These are phyloP conservation scores for Agriopis aurantiaria DNA, from an alignment of 2,888 invertebrate genomes.

Conservation along the genomic window DNA sequence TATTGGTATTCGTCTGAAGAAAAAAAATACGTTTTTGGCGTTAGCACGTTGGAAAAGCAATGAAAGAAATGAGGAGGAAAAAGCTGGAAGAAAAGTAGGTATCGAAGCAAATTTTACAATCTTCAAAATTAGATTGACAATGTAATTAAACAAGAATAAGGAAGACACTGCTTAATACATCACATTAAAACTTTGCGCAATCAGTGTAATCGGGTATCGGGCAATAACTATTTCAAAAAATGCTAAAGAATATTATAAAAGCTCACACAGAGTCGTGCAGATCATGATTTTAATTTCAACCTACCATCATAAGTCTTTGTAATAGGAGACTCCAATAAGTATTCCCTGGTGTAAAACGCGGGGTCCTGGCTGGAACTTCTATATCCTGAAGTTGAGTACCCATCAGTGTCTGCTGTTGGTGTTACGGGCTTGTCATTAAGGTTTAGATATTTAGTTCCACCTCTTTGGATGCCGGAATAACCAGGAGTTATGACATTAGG, in stretches of 20 bases:
- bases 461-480: conserved; percentile 48
- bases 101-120: background rate
- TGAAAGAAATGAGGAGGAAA: background rate
- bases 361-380: conserved; percentile 69
- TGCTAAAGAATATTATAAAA: too few species aligned
- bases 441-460: conserved; percentile 39
- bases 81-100: background rate
- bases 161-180: too few species aligned
- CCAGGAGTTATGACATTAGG: conserved; percentile 47
- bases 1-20: conserved; percentile 78
- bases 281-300: conserved; percentile 41
- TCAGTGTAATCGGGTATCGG: too few species aligned
- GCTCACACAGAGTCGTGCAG: background rate
- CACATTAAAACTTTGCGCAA: background rate
- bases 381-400: conserved; percentile 66
- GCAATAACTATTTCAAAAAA: too few species aligned
- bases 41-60: conserved; percentile 8
- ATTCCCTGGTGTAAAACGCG: conserved; percentile 78
- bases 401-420: conserved; percentile 59
- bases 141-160: too few species aligned
- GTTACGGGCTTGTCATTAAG: conserved; percentile 36
- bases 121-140: too few species aligned
- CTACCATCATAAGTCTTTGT: conserved; percentile 80
- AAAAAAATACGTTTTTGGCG: conserved; percentile 40
- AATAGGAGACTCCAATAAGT: conserved; percentile 78